Conservation (phyloP, 1,140 invertebrate genomes). For the Bombus picipes region DNA sequence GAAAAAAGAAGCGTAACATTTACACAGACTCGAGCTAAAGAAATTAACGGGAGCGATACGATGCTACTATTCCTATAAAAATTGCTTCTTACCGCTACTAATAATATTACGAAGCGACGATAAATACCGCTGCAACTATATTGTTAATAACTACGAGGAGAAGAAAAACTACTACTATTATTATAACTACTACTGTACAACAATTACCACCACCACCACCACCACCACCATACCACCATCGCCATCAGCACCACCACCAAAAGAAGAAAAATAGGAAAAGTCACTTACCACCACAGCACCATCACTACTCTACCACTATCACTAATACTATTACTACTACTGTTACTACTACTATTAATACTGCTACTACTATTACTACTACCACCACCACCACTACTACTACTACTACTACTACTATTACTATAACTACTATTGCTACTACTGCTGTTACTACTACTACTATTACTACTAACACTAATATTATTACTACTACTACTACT, state of each 20-base stretch:
- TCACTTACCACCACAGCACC: constrained; percentile 32
- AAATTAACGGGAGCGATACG: constrained; percentile 10
- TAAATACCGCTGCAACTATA: constrained; percentile 44
- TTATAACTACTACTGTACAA: constrained; percentile 30
- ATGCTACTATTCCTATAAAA: constrained; percentile 49
- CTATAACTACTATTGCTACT: background rate
- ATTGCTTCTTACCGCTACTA: constrained; percentile 46
- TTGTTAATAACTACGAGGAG: constrained; percentile 39
- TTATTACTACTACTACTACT: constrained; percentile 43
- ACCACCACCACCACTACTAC: too few species aligned
- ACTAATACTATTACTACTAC: constrained; percentile 49
- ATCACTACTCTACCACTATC: constrained; percentile 38
- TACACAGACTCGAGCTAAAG: constrained; percentile 12
- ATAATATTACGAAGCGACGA: constrained; percentile 22
- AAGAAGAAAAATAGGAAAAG: background rate
- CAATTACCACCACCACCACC: constrained; percentile 32
- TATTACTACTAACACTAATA: constrained; percentile 50
- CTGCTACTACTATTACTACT: background rate
- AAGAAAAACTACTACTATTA: constrained; percentile 43
- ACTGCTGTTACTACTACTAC: constrained; percentile 22
- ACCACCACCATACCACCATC: constrained; percentile 43
- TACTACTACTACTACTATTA: accelerated
- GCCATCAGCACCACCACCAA: constrained; percentile 34
- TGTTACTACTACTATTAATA: background rate
- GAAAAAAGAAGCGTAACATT: background rate